Evolutionary conservation across 2,888 invertebrate species (phyloP).

Genomic region (Hypselothyrea guttata): DNA sequence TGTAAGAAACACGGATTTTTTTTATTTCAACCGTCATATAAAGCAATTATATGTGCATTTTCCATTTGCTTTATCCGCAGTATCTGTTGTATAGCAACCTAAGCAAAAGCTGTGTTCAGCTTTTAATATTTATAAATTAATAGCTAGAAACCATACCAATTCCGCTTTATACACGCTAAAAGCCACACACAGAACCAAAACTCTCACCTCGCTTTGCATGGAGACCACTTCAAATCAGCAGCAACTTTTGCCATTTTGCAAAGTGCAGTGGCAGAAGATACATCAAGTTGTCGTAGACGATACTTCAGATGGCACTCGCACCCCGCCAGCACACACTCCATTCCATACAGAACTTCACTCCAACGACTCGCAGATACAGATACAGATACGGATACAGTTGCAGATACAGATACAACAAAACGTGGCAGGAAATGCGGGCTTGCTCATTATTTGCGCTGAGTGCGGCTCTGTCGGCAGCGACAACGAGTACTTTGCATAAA

Average conservation of each 20-base stretch:
- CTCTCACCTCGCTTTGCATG: background rate
- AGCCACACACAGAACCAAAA: slow-evolving; percentile 11
- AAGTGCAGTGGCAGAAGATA: slow-evolving; percentile 71
- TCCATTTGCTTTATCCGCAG: no score
- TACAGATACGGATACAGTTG: slow-evolving; percentile 44
- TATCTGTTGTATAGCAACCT: background rate
- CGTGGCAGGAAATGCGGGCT: slow-evolving; percentile 78
- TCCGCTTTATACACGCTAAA: no score
- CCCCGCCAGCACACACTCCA: slow-evolving; percentile 23
- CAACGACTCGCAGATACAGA: slow-evolving; percentile 39
- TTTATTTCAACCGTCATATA: no score
- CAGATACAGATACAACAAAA: slow-evolving; percentile 45
- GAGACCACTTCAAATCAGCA: slow-evolving; percentile 32
- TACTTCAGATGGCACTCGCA: slow-evolving; percentile 43
- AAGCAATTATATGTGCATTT: no score
- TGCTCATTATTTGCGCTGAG: slow-evolving; percentile 76
- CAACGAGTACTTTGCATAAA: slow-evolving; percentile 76
- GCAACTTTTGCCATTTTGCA: slow-evolving; percentile 71
- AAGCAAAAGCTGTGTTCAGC: background rate
- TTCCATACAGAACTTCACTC: slow-evolving; percentile 36
- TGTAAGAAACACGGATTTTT: no score
- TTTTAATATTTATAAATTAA: no score
- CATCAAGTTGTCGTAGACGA: slow-evolving; percentile 68
- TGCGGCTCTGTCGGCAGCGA: slow-evolving; percentile 69
- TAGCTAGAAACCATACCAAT: no score